A percentile compares a stretch with the other conserved stretches of the same genome.
Conservation (phyloP, 2,113 vertebrate genomes). For the Stigmatopora argus region DNA sequence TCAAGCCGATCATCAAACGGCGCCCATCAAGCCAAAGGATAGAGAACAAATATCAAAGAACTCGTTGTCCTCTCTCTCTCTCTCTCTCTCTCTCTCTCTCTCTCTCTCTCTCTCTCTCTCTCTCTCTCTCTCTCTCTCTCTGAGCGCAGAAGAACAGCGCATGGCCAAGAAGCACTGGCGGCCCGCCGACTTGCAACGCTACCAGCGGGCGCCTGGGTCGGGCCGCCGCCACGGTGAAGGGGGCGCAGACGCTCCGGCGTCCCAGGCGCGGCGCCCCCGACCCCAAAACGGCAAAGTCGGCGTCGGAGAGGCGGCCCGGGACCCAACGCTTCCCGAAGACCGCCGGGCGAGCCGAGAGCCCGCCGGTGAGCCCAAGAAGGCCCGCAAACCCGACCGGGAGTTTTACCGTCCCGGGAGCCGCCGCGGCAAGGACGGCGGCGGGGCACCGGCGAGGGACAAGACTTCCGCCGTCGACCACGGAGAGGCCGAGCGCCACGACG, state of each 20-base stretch:
- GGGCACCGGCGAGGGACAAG: constrained; percentile 51
- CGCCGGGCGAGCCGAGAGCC: constrained; percentile 34
- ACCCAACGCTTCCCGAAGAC: constrained; percentile 23
- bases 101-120: too few relatives aligned
- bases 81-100: too few relatives aligned
- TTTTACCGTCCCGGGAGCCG: constrained; percentile 91
- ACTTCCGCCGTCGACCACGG: constrained; percentile 44
- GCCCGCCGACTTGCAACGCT: constrained; percentile 81
- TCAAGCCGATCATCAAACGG: too few relatives aligned
- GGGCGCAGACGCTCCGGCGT: constrained; percentile 41
- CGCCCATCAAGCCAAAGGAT: too few relatives aligned
- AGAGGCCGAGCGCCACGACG: constrained; percentile 18
- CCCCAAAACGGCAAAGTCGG: constrained; percentile 17
- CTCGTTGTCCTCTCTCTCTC: too few relatives aligned
- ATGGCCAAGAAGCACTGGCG: constrained; percentile 62
- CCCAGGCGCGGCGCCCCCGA: constrained; percentile 3
- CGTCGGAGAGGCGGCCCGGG: constrained; percentile 30
- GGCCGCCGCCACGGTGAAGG: constrained; percentile 65
- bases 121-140: not conserved
- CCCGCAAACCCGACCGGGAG: constrained; percentile 86
- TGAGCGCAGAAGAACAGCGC: constrained; percentile 48
- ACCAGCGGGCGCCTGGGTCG: constrained; percentile 77
- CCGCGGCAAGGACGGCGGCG: constrained; percentile 60
- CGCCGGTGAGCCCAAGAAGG: constrained; percentile 64
- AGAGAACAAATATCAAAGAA: too few relatives aligned